Conservation (phyloP, 2,888 invertebrate species). For the Callyntrura guangdongensis region DNA sequence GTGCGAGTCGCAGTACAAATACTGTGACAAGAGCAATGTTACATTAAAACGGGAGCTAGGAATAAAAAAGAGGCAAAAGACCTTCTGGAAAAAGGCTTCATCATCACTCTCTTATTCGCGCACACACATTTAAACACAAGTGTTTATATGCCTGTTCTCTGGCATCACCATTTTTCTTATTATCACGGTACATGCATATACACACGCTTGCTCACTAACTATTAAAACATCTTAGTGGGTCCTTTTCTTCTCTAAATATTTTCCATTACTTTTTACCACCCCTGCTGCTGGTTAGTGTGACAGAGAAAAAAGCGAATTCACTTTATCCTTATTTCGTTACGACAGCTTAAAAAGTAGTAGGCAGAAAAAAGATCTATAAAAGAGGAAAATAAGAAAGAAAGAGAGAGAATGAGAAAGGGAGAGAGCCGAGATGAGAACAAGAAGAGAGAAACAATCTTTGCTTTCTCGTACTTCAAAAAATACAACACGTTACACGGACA, state of each 20-base stretch:
- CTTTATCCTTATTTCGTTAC: conserved; percentile 22
- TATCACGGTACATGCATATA: not conserved
- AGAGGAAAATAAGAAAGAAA: not conserved
- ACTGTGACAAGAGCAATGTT: conserved; percentile 18
- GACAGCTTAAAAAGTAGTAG: conserved; percentile 50
- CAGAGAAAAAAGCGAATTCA: conserved; percentile 53
- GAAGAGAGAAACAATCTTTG: conserved; percentile 27
- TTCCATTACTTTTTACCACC: conserved; percentile 50
- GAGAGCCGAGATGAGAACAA: conserved; percentile 30
- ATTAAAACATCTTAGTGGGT: conserved; percentile 42
- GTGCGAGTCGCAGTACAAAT: not conserved
- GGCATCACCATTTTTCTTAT: not conserved
- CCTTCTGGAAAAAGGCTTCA: conserved; percentile 35
- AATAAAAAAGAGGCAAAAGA: conserved; percentile 22
- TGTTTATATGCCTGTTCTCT: not conserved
- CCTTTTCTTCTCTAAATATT: conserved; percentile 33
- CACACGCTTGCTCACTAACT: conserved; percentile 17
- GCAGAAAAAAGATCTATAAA: conserved; percentile 16
- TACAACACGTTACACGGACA: not conserved
- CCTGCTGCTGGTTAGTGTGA: conserved; percentile 6
- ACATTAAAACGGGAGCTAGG: conserved; percentile 3
- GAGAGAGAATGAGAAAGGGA: not conserved
- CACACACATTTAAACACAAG: conserved; percentile 18
- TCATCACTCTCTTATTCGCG: conserved; percentile 66
- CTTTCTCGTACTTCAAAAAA: conserved; percentile 7